phyloP scores from a whole-genome alignment of 2,797 vertebrate species.

The Semotilus atromaculatus region DNA sequence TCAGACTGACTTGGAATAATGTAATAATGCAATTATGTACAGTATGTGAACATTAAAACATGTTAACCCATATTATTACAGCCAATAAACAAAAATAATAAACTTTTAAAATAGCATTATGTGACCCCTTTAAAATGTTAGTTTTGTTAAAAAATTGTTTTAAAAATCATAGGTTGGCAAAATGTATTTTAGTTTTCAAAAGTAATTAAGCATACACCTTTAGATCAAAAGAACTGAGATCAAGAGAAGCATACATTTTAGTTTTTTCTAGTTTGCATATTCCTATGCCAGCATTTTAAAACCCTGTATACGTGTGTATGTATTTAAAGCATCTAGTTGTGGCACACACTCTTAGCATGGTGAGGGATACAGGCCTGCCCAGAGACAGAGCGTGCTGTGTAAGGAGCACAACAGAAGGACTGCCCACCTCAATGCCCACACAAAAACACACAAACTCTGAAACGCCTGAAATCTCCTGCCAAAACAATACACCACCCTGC shows the following conservation, averaged over 20 bases:
- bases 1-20: too few relatives aligned
- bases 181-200: neutral
- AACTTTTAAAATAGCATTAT: neutral
- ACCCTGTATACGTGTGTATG: constrained; percentile 12
- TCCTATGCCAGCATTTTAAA: constrained; percentile 11
- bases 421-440: constrained; percentile 37
- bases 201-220: neutral
- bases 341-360: constrained; percentile 42
- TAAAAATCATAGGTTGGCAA: neutral
- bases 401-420: constrained; percentile 52
- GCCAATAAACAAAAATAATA: neutral
- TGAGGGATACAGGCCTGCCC: constrained; percentile 62
- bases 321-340: constrained; percentile 54
- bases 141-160: neutral
- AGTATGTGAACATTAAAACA: neutral
- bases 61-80: neutral
- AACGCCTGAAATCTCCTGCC: neutral
- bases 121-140: neutral
- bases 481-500: constrained; percentile 23
- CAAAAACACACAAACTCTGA: constrained; percentile 64
- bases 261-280: constrained; percentile 7
- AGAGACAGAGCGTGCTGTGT: constrained; percentile 48
- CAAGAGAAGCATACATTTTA: neutral
- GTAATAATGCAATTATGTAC: neutral
- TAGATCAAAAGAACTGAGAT: neutral